Base-by-base conservation (phyloP, 35 echinoderm and acorn worm species). In the Diadema setosum region DNA sequence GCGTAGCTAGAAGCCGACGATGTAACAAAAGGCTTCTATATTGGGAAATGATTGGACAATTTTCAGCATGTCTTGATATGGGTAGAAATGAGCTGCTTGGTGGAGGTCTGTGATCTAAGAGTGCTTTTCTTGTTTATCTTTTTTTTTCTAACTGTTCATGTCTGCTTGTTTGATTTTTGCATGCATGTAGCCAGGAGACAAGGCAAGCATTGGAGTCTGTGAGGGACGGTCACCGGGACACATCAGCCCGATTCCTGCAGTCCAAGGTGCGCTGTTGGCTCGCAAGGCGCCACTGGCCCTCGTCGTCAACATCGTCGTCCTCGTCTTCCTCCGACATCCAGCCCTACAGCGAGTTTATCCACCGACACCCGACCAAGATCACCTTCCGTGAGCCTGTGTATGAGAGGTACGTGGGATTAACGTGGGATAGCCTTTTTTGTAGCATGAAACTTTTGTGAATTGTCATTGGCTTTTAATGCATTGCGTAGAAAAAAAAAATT, bases 221-320 rank as follows among this genome's bases (percentile, higher is more conserved):
- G 9, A 64, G 85, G 7, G 84, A 74, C 16, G 78, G 83, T 20
- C 57, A 86, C 6, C 92, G 93, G 2, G 70, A 92, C 33, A 34
- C 84, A 42, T 84, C 96, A 24, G 89, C 92, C 20, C 50, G 84
- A 0, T 37, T 87, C 18, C 86, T 98, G 0, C 96, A 98, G 35
- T 88, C 96, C 12, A 65, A 91, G 14, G 89, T 94, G 15, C 87
- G 96, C 42, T 52, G 96, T 11, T 89, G 88, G 92, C 81, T 88
- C 18, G 94, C 88, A 49, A 91, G 69, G 82, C 90, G 81, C 33
- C 84, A 90, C 24, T 98, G 96, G 96, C 93, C 90, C 30, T 46
- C 63, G 27, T n/a, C n/a, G n/a, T 50, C 86, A 27, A 84, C 57
- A 60, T n/a, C n/a, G 42, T 56, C 7, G 39, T 87, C 12, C 61